phyloP scores from a whole-genome alignment of 2,113 vertebrate species.

The Suricata suricatta region DNA sequence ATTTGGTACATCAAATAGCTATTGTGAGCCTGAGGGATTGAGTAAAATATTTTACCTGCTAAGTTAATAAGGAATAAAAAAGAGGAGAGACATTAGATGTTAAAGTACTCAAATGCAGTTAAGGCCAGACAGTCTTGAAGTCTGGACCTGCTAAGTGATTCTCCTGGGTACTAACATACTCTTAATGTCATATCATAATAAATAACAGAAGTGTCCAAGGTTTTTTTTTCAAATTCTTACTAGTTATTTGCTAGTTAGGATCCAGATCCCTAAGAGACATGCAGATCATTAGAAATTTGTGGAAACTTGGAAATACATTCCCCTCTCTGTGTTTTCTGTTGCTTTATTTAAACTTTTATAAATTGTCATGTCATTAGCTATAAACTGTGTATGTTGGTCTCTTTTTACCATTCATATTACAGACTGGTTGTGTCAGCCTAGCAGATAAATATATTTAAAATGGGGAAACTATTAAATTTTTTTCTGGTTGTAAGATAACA shows the following conservation, averaged over 20 bases:
- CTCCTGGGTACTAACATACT: background rate
- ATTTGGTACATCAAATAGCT: background rate
- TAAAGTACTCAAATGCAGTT: background rate
- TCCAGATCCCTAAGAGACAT: background rate
- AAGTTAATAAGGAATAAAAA: background rate
- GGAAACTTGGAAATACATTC: background rate
- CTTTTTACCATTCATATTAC: background rate
- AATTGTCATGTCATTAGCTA: background rate
- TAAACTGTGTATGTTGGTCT: background rate
- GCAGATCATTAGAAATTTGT: background rate
- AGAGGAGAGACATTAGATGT: background rate
- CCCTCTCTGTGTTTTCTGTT: background rate
- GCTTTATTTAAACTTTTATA: background rate
- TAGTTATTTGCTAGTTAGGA: background rate
- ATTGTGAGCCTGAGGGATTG: background rate
- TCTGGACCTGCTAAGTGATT: background rate
- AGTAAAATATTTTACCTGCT: background rate
- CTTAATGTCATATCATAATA: background rate
- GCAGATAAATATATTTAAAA: background rate
- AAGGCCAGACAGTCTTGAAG: fast-evolving
- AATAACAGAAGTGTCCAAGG: background rate
- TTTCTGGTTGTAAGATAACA: background rate
- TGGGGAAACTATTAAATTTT: background rate
- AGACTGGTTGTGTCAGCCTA: background rate
- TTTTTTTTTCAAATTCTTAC: background rate